Evolutionary conservation across 2,113 vertebrate genomes (phyloP).

Genomic region (Hyaena hyaena): DNA sequence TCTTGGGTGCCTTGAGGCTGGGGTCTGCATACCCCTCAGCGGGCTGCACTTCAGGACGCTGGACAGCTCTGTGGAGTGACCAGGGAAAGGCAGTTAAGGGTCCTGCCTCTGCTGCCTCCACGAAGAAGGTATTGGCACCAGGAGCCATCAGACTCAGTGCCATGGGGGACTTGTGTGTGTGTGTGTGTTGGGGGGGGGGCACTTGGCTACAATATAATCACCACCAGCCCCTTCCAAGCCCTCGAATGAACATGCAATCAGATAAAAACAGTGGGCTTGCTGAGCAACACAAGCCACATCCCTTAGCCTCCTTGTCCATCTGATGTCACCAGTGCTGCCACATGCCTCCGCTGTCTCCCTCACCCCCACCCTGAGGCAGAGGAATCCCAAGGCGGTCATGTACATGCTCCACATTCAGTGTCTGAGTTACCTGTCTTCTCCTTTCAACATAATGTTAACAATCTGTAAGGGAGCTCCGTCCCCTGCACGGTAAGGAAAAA

Average conservation of each 20-base stretch:
- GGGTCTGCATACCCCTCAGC: rapidly evolving
- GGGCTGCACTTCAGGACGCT: neutral
- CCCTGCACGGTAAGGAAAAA: neutral
- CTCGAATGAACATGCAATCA: neutral
- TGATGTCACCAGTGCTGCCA: rapidly evolving
- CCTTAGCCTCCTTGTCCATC: neutral
- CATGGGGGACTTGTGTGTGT: rapidly evolving
- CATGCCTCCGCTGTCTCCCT: rapidly evolving
- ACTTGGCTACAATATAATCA: neutral
- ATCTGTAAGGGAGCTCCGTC: neutral
- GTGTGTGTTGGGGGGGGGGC: no score
- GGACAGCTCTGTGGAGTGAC: neutral
- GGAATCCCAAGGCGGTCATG: neutral
- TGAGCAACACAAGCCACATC: neutral
- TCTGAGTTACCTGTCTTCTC: neutral
- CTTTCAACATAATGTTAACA: neutral
- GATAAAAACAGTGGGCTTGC: neutral
- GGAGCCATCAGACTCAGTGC: neutral
- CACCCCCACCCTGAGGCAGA: rapidly evolving
- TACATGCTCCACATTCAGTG: neutral
- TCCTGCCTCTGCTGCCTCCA: rapidly evolving
- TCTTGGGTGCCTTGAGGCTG: neutral
- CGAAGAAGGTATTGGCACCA: neutral
- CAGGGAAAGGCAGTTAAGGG: rapidly evolving
- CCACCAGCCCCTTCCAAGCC: neutral